Base-by-base conservation (phyloP, 2,888 invertebrate species). In the Ashinkailepas kermadecensis region DNA sequence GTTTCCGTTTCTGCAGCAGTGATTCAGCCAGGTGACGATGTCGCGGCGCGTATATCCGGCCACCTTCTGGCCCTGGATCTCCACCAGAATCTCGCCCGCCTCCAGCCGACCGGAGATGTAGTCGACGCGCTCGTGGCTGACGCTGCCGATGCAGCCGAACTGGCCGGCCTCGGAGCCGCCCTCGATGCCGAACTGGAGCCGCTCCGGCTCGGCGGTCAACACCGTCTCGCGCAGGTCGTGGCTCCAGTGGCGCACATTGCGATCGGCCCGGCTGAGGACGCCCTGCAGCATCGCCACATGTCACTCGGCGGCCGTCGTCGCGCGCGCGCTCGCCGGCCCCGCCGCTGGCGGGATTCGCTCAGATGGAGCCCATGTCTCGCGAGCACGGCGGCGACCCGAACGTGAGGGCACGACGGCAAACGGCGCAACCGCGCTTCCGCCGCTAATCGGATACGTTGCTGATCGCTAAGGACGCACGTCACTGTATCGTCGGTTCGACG, bases 1-100 rank as follows among this genome's bases (percentile, higher is more conserved):
- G 83, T 88, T 88, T 64, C 89, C 89, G 87, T 88, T 89, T 83
- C 89, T 87, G 84, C 89, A 88, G 86, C 89, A 90, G 85, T 89
- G 89, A 84, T 89, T 88, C 81, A 90, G 85, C 88, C 89, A 89
- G 74, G 89, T 88, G 82, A 87, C 87, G 25, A 90, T 88, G 87
- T 91, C 91, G 82, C 88, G 86, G 85, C 89, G 87, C 3, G 90
- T 91, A 85, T 89, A 90, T 74, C 91, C 91, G 81, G 89, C 89
- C 83, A 91, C 89, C 86, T 89, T 89, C 85, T 89, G 89, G 65
- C 89, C 90, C 86, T 90, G 89, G 79, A 90, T 87, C 85, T 90
- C 90, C 82, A 90, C 85, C 59, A 90, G 80, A 39, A 84, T 79
- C 59, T 83, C 82, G 9, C 83, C 83, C 6, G 83, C 82, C 23